A percentile compares a stretch with the other conserved stretches of the same genome.
Conservation (phyloP, 1,140 invertebrate species). For the Drosophila punjabiensis region DNA sequence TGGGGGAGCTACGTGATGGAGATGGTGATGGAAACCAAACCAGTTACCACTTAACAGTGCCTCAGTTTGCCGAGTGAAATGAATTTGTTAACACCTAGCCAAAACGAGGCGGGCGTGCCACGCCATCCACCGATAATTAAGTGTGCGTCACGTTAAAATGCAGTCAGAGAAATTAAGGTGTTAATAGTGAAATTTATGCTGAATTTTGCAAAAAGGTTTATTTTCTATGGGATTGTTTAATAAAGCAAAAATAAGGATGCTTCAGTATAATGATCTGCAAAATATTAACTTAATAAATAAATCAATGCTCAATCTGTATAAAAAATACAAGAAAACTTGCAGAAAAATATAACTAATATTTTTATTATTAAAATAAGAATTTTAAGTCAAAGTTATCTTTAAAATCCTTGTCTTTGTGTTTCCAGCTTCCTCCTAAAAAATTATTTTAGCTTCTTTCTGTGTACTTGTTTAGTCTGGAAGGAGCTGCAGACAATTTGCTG, state of each 20-base stretch:
- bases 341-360: too few relatives aligned
- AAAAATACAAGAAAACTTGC: too few relatives aligned
- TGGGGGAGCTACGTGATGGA: slow-evolving; percentile 31
- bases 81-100: slow-evolving; percentile 82
- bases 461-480: neutral
- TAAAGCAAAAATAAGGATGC: too few relatives aligned
- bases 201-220: neutral
- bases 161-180: neutral
- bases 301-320: too few relatives aligned
- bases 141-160: slow-evolving; percentile 63
- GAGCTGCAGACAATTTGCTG: slow-evolving; percentile 46
- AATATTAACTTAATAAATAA: too few relatives aligned
- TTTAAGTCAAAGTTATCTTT: too few relatives aligned
- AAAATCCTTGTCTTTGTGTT: neutral
- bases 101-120: slow-evolving; percentile 56
- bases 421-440: neutral
- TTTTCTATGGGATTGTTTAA: neutral
- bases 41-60: slow-evolving; percentile 67
- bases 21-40: slow-evolving; percentile 49
- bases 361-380: too few relatives aligned
- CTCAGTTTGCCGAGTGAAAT: slow-evolving; percentile 77
- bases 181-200: neutral
- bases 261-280: too few relatives aligned
- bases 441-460: neutral
- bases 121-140: slow-evolving; percentile 65